These are phyloP conservation scores for Dynastes grantii DNA, from an alignment of 2,888 invertebrate species.

Conservation along the genomic window DNA sequence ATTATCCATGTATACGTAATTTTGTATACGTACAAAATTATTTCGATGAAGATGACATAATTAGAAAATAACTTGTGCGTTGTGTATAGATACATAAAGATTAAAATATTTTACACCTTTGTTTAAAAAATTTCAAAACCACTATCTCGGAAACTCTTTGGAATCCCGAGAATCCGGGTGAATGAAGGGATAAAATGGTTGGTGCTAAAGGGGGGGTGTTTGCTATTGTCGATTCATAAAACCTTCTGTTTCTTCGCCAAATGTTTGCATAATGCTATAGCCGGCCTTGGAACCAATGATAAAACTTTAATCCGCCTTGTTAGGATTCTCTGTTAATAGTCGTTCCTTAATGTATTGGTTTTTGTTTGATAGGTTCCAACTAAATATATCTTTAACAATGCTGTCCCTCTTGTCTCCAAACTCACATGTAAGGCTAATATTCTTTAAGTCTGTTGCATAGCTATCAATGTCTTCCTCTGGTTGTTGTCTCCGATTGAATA, in stretches of 20 bases:
- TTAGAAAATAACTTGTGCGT: too few species aligned
- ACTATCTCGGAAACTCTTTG: too few species aligned
- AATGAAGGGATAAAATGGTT: too few species aligned
- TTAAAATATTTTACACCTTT: too few species aligned
- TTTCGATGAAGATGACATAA: too few species aligned
- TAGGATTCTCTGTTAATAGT: too few species aligned
- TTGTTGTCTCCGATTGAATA: constrained; percentile 6
- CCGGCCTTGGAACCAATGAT: constrained; percentile 92
- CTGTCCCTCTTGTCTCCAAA: not conserved
- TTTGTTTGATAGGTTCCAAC: not conserved
- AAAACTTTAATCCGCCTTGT: constrained; percentile 74
- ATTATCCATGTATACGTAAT: too few species aligned
- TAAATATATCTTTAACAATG: not conserved
- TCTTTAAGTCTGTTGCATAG: not conserved
- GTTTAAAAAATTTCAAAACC: too few species aligned
- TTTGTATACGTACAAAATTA: too few species aligned
- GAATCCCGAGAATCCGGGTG: too few species aligned
- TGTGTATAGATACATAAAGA: too few species aligned
- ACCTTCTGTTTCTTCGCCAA: constrained; percentile 91
- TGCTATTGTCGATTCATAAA: constrained; percentile 85
- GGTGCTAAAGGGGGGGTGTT: constrained; percentile 69
- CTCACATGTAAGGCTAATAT: not conserved
- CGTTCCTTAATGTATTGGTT: too few species aligned
- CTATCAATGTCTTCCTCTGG: constrained; percentile 8
- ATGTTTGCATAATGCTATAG: constrained; percentile 89